These are phyloP conservation scores for Erannis defoliaria DNA, from an alignment of 2,888 invertebrate species.

Conservation along the genomic window DNA sequence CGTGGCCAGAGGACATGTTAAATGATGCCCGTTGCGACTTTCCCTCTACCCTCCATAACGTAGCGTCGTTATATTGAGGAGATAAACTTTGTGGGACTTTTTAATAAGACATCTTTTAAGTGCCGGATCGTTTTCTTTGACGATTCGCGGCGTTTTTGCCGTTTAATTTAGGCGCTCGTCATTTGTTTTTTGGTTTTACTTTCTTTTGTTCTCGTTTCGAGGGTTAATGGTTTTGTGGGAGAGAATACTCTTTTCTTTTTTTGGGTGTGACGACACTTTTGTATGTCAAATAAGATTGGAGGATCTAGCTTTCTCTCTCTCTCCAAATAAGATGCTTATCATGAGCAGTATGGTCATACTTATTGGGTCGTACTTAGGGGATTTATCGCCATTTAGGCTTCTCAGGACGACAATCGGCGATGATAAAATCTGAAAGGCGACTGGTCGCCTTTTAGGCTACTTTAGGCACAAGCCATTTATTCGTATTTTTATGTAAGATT, in stretches of 20 bases:
- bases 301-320: no score
- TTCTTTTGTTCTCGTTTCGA: constrained; percentile 12
- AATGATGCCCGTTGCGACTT: constrained; percentile 69
- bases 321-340: no score
- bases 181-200: constrained; percentile 17
- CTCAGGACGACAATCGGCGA: no score
- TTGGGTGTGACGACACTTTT: neutral
- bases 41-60: constrained; percentile 54
- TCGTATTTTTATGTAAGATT: no score
- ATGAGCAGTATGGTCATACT: no score
- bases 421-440: no score
- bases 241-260: no score
- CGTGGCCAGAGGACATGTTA: constrained; percentile 75
- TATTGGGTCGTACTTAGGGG: no score
- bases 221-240: neutral
- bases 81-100: constrained; percentile 38
- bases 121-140: constrained; percentile 30
- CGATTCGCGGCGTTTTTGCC: constrained; percentile 12
- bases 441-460: no score
- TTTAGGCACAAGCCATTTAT: no score
- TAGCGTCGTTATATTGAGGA: constrained; percentile 48
- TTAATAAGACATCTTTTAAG: constrained; percentile 37
- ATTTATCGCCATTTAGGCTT: no score
- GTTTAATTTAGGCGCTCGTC: constrained; percentile 20
- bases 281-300: neutral